A percentile compares a stretch with the other conserved stretches of the same genome.
phyloP scores from a whole-genome alignment of 2,113 vertebrate genomes.

The Gobiocypris rarus region DNA sequence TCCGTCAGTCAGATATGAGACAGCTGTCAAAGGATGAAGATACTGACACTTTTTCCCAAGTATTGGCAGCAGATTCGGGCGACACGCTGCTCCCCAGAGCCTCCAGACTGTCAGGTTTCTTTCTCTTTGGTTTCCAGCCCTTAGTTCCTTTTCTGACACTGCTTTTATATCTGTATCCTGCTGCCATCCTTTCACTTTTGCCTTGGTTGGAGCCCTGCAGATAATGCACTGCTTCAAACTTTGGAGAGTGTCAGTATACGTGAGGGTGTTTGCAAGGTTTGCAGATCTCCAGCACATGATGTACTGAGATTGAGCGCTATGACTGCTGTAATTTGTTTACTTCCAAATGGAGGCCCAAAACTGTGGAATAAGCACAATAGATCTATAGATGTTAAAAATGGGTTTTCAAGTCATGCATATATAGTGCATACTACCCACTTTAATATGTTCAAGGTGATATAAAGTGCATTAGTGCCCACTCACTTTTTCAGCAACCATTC shows the following conservation, averaged over 20 bases:
- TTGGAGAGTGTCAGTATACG: not conserved
- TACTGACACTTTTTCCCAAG: conserved; percentile 31
- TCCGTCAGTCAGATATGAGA: conserved; percentile 48
- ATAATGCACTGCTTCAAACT: conserved; percentile 13
- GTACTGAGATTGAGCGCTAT: conserved; percentile 3
- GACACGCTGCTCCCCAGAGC: conserved; percentile 31
- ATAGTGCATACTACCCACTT: not conserved
- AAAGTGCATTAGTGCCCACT: not conserved
- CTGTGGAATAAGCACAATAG: conserved; percentile 2
- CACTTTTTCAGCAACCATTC: no score
- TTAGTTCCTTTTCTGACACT: conserved; percentile 15
- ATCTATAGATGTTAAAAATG: not conserved
- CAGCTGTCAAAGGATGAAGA: conserved; percentile 46
- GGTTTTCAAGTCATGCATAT: not conserved
- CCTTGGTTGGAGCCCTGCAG: conserved; percentile 24
- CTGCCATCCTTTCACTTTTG: conserved; percentile 29
- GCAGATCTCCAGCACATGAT: not conserved
- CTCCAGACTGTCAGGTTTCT: conserved; percentile 31
- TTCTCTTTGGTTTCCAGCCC: conserved; percentile 35
- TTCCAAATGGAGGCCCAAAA: not conserved
- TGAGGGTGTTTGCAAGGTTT: conserved; percentile 1
- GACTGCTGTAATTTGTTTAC: conserved; percentile 14
- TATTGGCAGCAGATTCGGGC: conserved; percentile 34
- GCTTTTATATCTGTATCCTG: conserved; percentile 37
- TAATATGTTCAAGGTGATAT: not conserved